Percentiles rank a stretch among this genome's conserved stretches.
These are phyloP conservation scores for Luidia sarsii DNA, from an alignment of 53 echinoderm and acorn worm genomes.

Conservation along the genomic window DNA sequence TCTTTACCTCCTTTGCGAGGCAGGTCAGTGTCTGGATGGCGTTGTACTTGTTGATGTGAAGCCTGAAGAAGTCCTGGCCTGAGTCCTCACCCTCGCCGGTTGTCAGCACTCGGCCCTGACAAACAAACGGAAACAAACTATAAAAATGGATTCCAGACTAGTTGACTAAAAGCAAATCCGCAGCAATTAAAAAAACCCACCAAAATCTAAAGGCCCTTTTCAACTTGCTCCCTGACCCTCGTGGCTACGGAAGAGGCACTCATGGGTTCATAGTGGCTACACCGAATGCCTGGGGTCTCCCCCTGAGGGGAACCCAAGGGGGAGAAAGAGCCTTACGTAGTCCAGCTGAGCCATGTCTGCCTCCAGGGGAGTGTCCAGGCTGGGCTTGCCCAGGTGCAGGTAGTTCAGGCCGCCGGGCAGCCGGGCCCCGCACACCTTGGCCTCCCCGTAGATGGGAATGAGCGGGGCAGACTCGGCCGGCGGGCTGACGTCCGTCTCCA, in stretches of 20 bases:
- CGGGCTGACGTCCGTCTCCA: constrained; percentile 81
- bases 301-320: no score
- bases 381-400: constrained; percentile 90
- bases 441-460: constrained; percentile 80
- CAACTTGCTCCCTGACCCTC: no score
- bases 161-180: not conserved
- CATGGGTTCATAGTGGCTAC: no score
- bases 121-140: not conserved
- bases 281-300: no score
- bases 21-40: constrained; percentile 91
- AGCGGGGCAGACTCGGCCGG: constrained; percentile 79
- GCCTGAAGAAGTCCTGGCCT: constrained; percentile 75
- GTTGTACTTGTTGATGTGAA: constrained; percentile 93
- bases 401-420: constrained; percentile 88
- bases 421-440: constrained; percentile 79
- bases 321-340: constrained; percentile 94
- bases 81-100: constrained; percentile 65
- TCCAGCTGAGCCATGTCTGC: constrained; percentile 87
- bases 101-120: constrained; percentile 75
- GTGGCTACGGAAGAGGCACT: no score
- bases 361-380: constrained; percentile 74
- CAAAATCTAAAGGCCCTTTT: no score
- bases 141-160: not conserved
- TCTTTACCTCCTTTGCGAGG: constrained; percentile 72
- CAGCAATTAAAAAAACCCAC: no score